Evolutionary conservation across 2,113 vertebrate genomes (phyloP), one percentile per base, ranked within the genome.

Genomic region (Terrapene triunguis): DNA sequence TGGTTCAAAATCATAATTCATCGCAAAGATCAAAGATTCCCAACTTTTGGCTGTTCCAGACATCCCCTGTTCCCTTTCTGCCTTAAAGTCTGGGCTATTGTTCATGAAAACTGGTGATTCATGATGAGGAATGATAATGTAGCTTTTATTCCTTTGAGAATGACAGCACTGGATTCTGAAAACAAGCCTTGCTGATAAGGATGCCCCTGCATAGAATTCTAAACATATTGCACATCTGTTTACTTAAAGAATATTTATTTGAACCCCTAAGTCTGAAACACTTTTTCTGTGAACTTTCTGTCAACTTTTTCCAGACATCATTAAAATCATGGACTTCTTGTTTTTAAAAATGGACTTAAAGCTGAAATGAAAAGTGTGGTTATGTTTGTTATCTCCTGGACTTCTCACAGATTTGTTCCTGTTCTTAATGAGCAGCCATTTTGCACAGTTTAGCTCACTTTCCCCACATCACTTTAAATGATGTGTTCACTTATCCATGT

Each of bases 131-230:
- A 82, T 89, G 79, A 47, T 78, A 88, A 90, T 82, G 38, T 25
- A 11, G 47, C 4, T 90, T 76, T 94, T 44, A 84, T 93, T 92
- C 55, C 24, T 94, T 92, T 94, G 79, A 85, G 95, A 92, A 94
- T 80, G 51, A 89, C 80, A 92, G 22, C 51, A 62, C 59, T 55
- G 8, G 78, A 82, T 90, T 89, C 78, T 3, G 3, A 84, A 96
- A 44, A 85, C 57, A 53, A 42, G 55, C 51, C 59, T 69, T 72
- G 59, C 59, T 89, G 84, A 88, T 57, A 82, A 89, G 38, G 48
- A 6, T 38, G 21, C n/a, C 79, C 47, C 89, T 2, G 0, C 91
- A 83, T 42, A 90, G 95, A 95, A 96, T 94, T 69, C 84, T 86
- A 92, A 95, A 94, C 29, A 51, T 72, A 10, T 62, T 89, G 82